phyloP scores from a whole-genome alignment of 2,888 invertebrate genomes.

The Choreutis nemorana region DNA sequence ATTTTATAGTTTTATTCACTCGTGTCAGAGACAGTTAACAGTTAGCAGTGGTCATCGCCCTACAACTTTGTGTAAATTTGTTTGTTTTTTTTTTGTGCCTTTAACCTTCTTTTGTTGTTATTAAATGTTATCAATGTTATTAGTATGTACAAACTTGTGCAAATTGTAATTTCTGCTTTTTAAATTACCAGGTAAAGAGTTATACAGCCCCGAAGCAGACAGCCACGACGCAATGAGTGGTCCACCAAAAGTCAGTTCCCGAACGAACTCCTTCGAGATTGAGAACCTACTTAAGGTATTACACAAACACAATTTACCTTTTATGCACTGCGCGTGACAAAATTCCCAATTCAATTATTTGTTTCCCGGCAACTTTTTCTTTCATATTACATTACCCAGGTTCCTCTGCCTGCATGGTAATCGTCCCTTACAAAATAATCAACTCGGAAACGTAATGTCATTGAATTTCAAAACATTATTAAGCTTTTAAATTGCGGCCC shows the following conservation, averaged over 20 bases:
- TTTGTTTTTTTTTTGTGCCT: too few species aligned
- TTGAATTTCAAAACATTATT: too few species aligned
- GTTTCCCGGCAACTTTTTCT: conserved; percentile 22
- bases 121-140: too few species aligned
- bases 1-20: too few species aligned
- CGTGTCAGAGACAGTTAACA: too few species aligned
- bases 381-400: conserved; percentile 36
- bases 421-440: conserved; percentile 35
- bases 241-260: conserved; percentile 73
- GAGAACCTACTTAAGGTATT: conserved; percentile 88
- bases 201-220: conserved; percentile 71
- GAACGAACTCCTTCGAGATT: conserved; percentile 94
- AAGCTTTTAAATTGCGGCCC: too few species aligned
- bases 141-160: too few species aligned
- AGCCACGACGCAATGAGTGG: conserved; percentile 37
- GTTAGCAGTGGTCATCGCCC: too few species aligned
- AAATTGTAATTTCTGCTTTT: conserved; percentile 17
- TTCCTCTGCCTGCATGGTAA: conserved; percentile 35
- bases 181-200: conserved; percentile 75
- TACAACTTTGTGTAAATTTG: too few species aligned
- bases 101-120: too few species aligned
- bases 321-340: conserved; percentile 23
- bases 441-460: conserved; percentile 20
- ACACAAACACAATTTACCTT: conserved; percentile 12
- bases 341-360: conserved; percentile 36